Evolutionary conservation across 2,113 vertebrate genomes (phyloP).

Genomic region (Rhea pennata): DNA sequence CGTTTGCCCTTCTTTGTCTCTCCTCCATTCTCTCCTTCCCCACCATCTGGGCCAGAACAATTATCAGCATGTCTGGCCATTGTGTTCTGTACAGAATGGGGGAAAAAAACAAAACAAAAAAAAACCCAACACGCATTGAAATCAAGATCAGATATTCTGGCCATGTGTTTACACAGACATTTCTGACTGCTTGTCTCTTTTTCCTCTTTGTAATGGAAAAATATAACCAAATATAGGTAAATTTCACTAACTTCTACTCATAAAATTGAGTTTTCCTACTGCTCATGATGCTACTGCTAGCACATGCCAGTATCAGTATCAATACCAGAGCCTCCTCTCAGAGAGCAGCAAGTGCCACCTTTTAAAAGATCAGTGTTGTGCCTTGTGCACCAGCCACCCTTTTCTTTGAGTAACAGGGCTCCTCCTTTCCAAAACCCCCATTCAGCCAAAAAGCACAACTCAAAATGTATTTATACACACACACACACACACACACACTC

Average conservation of each 20-base stretch:
- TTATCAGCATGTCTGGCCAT: slow-evolving; percentile 96
- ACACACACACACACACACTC: no score
- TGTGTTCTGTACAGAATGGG: slow-evolving; percentile 83
- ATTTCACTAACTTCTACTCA: neutral
- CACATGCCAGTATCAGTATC: no score
- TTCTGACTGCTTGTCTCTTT: neutral
- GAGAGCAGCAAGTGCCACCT: no score
- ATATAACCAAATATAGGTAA: neutral
- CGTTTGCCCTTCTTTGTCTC: slow-evolving; percentile 92
- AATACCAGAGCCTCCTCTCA: no score
- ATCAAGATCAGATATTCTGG: neutral
- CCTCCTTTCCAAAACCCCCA: no score
- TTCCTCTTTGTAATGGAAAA: neutral
- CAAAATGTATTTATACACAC: no score
- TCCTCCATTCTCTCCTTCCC: slow-evolving; percentile 91
- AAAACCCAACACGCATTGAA: neutral
- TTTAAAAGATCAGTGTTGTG: no score
- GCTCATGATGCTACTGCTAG: no score
- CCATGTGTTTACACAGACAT: neutral
- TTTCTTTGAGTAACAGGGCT: no score
- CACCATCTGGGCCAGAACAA: slow-evolving; percentile 88
- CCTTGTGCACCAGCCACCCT: no score
- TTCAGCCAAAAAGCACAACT: no score
- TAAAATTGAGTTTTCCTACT: no score
- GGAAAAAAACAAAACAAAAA: neutral